phyloP scores from a whole-genome alignment of 2,113 vertebrate species.

The Ptilonorhynchus violaceus region DNA sequence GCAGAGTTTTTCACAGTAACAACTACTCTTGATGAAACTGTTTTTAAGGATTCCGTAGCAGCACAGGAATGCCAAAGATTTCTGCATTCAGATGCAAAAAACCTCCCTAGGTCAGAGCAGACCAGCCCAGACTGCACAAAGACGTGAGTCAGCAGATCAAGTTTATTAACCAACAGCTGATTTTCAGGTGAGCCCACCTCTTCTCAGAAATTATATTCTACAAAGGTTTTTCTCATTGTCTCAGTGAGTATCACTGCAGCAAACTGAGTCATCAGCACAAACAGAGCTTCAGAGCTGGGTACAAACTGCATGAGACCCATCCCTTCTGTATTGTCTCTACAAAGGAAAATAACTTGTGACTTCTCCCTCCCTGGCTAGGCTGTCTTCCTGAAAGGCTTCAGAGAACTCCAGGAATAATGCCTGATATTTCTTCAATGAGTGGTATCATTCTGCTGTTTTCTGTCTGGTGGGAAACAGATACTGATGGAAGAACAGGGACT shows the following conservation, averaged over 20 bases:
- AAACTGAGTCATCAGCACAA: background rate
- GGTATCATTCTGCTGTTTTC: background rate
- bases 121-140: background rate
- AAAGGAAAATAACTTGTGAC: background rate
- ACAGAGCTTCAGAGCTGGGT: background rate
- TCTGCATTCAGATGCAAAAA: background rate
- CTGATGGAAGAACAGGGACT: background rate
- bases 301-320: background rate
- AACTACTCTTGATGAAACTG: background rate
- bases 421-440: background rate
- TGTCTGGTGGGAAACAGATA: background rate
- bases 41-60: background rate
- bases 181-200: background rate
- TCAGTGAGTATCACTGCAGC: background rate
- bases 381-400: background rate
- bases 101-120: background rate
- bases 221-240: background rate
- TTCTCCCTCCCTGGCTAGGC: background rate
- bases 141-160: background rate
- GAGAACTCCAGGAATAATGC: background rate
- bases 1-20: background rate
- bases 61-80: background rate
- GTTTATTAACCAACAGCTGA: background rate
- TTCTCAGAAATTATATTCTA: background rate
- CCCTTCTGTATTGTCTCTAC: background rate